Evolutionary conservation across 1,140 invertebrate genomes (phyloP).

Genomic region (Acyrthosiphon pisum): DNA sequence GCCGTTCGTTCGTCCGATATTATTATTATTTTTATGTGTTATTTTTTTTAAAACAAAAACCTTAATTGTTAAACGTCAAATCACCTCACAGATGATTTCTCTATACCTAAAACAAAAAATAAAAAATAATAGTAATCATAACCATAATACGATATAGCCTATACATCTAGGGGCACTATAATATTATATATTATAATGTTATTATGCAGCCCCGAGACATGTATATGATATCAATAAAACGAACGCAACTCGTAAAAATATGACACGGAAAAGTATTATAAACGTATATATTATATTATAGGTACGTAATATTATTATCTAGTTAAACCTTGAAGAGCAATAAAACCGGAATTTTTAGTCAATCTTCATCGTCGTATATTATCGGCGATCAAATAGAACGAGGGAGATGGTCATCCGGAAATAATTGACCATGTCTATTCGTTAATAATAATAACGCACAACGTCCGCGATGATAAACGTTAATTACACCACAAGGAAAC

Average conservation of each 20-base stretch:
- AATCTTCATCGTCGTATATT: neutral
- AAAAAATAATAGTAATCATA: neutral
- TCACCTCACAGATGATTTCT: slow-evolving; percentile 11
- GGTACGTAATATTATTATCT: neutral
- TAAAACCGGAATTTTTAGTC: slow-evolving; percentile 36
- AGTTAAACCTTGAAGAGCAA: slow-evolving; percentile 15
- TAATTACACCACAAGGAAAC: neutral
- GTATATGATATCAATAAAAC: neutral
- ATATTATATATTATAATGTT: neutral
- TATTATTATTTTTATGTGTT: neutral
- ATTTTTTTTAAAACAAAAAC: slow-evolving; percentile 23
- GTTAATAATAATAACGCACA: neutral
- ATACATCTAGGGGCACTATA: neutral
- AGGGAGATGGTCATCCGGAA: neutral
- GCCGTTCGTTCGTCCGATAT: neutral
- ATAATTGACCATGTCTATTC: neutral
- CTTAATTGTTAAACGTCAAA: slow-evolving; percentile 35
- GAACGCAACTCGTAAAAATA: slow-evolving; percentile 9
- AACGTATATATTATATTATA: too few species aligned
- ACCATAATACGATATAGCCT: neutral
- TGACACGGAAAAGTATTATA: neutral
- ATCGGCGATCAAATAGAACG: neutral
- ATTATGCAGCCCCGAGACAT: neutral
- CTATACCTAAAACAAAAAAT: neutral
- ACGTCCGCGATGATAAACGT: neutral